phyloP scores from a whole-genome alignment of 2,888 invertebrate species.

The Heliconius sara region DNA sequence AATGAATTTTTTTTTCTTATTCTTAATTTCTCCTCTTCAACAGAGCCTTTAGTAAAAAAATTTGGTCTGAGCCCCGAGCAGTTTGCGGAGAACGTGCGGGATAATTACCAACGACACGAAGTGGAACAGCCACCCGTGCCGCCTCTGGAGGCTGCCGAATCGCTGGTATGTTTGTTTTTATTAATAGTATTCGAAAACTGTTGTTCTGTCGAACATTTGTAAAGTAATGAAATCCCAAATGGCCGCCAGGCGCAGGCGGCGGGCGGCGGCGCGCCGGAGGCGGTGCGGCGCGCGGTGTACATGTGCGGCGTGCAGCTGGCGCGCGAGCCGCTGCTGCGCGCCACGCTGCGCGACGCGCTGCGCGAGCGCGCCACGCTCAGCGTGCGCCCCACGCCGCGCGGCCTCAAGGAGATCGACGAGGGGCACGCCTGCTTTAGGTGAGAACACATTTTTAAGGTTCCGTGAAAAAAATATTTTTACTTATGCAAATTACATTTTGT shows the following conservation, averaged over 20 bases:
- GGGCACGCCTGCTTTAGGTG: constrained; percentile 91
- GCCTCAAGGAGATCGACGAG: constrained; percentile 97
- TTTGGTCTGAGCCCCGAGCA: constrained; percentile 97
- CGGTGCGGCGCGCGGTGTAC: constrained; percentile 94
- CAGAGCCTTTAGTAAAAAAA: constrained; percentile 92
- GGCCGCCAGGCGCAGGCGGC: constrained; percentile 54
- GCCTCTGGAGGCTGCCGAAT: constrained; percentile 91
- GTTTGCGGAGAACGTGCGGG: constrained; percentile 97
- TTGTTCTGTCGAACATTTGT: no score
- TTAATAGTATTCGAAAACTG: background rate
- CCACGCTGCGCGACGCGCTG: constrained; percentile 92
- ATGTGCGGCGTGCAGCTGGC: constrained; percentile 98
- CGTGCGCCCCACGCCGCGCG: constrained; percentile 93
- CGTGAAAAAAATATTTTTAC: no score
- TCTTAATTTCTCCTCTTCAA: background rate
- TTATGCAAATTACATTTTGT: no score
- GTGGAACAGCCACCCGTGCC: constrained; percentile 96
- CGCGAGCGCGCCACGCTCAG: constrained; percentile 94
- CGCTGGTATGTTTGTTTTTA: constrained; percentile 84
- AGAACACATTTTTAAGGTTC: no score
- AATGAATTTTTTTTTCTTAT: no score
- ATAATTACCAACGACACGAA: constrained; percentile 97
- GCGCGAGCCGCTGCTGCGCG: constrained; percentile 94
- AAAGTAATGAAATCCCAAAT: background rate
- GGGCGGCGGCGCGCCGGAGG: constrained; percentile 88